A percentile compares a stretch with the other conserved stretches of the same genome.
These are phyloP conservation scores for Thinocorus orbignyianus DNA, from an alignment of 2,113 vertebrate genomes.

Conservation along the genomic window DNA sequence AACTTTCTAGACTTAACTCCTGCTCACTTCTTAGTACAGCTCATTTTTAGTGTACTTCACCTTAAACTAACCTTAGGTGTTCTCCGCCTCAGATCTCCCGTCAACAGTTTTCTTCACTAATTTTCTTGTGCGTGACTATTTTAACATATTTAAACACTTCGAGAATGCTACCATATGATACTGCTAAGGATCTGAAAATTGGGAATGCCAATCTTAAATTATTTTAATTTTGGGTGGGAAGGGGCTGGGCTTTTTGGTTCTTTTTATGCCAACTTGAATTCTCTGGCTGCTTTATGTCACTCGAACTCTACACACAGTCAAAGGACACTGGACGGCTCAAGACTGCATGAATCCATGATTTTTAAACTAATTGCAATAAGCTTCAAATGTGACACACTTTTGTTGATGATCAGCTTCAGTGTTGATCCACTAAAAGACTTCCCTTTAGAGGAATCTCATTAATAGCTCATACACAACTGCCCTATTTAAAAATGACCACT, in stretches of 20 bases:
- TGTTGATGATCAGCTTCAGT: neutral
- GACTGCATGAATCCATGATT: neutral
- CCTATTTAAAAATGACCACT: neutral
- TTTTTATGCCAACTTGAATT: neutral
- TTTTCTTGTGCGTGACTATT: neutral
- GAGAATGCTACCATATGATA: neutral
- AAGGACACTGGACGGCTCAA: neutral
- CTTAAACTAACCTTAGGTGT: neutral
- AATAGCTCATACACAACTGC: neutral
- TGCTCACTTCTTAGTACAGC: neutral
- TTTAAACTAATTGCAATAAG: neutral
- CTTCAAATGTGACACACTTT: neutral
- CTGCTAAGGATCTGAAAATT: neutral
- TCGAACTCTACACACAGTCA: neutral
- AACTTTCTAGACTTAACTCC: neutral
- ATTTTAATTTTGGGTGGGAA: neutral
- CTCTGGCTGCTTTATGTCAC: neutral
- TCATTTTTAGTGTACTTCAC: neutral
- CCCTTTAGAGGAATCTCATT: neutral
- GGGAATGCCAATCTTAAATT: neutral
- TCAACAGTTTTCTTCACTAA: neutral
- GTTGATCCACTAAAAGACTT: neutral
- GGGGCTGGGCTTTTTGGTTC: fast-evolving
- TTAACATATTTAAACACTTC: neutral
- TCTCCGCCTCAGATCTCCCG: neutral